A percentile compares a stretch with the other conserved stretches of the same genome.
Conservation (phyloP, 2,888 invertebrate species). For the Ornithoptera alexandrae region DNA sequence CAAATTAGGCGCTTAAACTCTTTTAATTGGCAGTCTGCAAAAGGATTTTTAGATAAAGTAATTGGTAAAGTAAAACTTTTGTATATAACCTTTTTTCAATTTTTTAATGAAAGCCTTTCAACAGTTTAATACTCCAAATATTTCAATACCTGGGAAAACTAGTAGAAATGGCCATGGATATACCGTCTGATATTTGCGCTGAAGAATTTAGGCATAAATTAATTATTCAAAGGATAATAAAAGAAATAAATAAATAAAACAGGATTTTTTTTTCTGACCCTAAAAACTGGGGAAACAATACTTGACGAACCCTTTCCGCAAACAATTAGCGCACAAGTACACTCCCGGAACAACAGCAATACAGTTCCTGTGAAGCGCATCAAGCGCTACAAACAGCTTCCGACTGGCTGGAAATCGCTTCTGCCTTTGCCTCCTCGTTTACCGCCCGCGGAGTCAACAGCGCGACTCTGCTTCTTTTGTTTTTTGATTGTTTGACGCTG, state of each 20-base stretch:
- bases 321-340: constrained; percentile 77
- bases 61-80: neutral
- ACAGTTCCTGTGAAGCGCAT: constrained; percentile 53
- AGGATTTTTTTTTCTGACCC: constrained; percentile 48
- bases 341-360: constrained; percentile 70
- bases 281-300: constrained; percentile 66
- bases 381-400: constrained; percentile 53
- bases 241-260: neutral
- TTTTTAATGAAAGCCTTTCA: neutral
- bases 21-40: constrained; percentile 6
- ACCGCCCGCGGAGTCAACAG: constrained; percentile 53
- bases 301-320: constrained; percentile 76
- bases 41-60: constrained; percentile 14
- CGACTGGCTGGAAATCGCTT: constrained; percentile 70
- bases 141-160: neutral
- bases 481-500: constrained; percentile 49
- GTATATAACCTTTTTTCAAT: neutral
- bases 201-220: neutral
- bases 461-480: constrained; percentile 64
- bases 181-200: neutral
- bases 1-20: constrained; percentile 10
- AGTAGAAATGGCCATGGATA: neutral
- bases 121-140: neutral
- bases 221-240: neutral
- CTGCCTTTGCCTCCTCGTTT: constrained; percentile 59